These are phyloP conservation scores for Chelonoidis abingdonii DNA, from an alignment of 2,113 vertebrate species.

Conservation along the genomic window DNA sequence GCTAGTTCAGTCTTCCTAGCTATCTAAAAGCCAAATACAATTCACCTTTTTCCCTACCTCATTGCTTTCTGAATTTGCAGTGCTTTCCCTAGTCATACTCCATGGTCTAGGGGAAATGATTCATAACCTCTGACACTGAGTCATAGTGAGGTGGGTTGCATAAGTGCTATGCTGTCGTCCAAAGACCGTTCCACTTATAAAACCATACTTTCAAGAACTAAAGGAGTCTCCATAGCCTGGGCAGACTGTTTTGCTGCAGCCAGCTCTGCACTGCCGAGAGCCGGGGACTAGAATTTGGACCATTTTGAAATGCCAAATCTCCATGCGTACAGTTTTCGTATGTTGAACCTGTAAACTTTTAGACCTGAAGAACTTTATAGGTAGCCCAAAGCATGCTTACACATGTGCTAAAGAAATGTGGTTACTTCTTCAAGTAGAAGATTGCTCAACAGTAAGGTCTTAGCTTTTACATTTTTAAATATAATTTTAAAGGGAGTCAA, in stretches of 20 bases:
- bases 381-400: accelerated
- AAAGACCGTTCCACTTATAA: background rate
- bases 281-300: background rate
- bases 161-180: background rate
- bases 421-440: background rate
- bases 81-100: background rate
- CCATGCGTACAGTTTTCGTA: background rate
- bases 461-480: background rate
- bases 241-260: background rate
- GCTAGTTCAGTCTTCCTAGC: background rate
- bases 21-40: background rate
- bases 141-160: background rate
- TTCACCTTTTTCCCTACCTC: background rate
- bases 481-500: background rate
- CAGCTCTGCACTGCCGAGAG: background rate
- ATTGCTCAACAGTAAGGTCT: background rate
- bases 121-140: background rate
- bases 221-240: background rate
- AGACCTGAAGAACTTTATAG: background rate
- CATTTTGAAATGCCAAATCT: accelerated
- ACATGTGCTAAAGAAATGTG: background rate
- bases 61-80: background rate
- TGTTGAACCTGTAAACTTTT: background rate
- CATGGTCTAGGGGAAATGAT: background rate
- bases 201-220: background rate